phyloP scores from a whole-genome alignment of 2,888 invertebrate species.

The Masnerella sp. region DNA sequence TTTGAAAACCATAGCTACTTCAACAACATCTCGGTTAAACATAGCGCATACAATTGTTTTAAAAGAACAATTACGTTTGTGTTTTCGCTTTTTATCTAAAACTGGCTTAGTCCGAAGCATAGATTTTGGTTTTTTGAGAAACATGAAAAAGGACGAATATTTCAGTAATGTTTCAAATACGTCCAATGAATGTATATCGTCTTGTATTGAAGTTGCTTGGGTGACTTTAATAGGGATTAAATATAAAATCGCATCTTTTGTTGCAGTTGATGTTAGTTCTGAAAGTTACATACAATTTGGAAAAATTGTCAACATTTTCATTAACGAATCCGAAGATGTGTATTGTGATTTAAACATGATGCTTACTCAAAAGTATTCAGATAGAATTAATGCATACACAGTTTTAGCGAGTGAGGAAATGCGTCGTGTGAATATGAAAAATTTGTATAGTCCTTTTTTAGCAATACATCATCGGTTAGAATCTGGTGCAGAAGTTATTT shows the following conservation, averaged over 20 bases:
- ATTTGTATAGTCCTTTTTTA: no score
- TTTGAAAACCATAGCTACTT: constrained; percentile 11
- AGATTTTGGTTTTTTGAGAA: no score
- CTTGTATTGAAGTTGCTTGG: background rate
- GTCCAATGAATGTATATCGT: background rate
- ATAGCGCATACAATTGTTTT: constrained; percentile 13
- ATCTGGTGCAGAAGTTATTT: no score
- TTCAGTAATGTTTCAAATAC: no score
- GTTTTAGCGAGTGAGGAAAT: no score
- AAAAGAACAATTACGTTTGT: constrained; percentile 20
- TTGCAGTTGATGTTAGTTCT: background rate
- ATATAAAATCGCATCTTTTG: constrained; percentile 1
- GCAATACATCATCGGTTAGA: no score
- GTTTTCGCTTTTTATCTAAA: constrained; percentile 12
- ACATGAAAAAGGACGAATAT: no score
- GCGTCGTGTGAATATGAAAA: no score
- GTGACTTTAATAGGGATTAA: background rate
- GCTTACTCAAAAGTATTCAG: background rate
- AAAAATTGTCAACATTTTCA: constrained; percentile 3
- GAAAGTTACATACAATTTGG: constrained; percentile 3
- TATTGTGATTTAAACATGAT: constrained; percentile 7
- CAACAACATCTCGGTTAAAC: constrained; percentile 13
- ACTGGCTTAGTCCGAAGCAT: background rate
- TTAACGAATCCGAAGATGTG: background rate
- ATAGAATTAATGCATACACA: constrained; percentile 2